Conservation (phyloP, 2,888 invertebrate genomes). For the Ectropis crepuscularia region DNA sequence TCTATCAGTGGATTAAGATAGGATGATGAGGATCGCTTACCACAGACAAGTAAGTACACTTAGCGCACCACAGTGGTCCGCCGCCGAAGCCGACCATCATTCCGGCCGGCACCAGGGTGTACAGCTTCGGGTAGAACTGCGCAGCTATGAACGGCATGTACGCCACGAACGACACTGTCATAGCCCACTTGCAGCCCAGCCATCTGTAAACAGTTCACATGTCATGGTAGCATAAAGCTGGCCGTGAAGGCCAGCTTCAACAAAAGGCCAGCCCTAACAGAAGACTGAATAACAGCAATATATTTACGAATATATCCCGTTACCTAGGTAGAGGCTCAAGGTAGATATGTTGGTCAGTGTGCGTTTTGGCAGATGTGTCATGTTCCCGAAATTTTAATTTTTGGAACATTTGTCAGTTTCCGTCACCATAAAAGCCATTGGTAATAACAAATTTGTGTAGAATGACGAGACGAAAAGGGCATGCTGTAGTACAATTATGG, state of each 20-base stretch:
- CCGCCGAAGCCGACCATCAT: constrained; percentile 94
- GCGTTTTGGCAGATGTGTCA: too few relatives aligned
- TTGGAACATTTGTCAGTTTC: too few relatives aligned
- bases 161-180: constrained; percentile 93
- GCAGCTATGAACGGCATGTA: constrained; percentile 96
- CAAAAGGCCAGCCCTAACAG: too few relatives aligned
- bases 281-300: too few relatives aligned
- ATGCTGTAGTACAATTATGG: too few relatives aligned
- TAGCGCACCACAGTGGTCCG: constrained; percentile 97
- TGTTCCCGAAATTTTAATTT: too few relatives aligned
- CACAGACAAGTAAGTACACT: constrained; percentile 96
- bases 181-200: constrained; percentile 96
- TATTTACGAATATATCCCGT: too few relatives aligned
- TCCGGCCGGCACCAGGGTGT: constrained; percentile 93
- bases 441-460: too few relatives aligned
- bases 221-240: background rate
- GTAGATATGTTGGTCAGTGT: too few relatives aligned
- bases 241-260: background rate
- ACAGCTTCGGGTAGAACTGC: constrained; percentile 95
- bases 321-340: too few relatives aligned
- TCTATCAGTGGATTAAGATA: background rate
- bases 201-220: constrained; percentile 81
- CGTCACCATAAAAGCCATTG: too few relatives aligned
- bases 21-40: constrained; percentile 72
- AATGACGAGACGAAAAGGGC: too few relatives aligned